These are phyloP conservation scores for Eupsilia transversa DNA, from an alignment of 2,888 invertebrate genomes.

Conservation along the genomic window DNA sequence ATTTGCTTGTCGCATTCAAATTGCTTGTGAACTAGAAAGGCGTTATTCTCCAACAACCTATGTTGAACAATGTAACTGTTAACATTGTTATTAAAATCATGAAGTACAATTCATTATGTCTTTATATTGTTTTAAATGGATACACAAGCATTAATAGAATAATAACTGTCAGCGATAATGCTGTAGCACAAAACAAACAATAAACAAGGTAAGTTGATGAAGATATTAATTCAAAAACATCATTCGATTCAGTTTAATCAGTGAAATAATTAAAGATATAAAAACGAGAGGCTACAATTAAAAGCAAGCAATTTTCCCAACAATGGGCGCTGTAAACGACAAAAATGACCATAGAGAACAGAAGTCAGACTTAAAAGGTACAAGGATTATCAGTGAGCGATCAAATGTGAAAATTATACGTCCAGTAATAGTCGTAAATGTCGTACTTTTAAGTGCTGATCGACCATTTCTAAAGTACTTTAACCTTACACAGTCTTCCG, in stretches of 20 bases:
- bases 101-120: slow-evolving; percentile 11
- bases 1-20: slow-evolving; percentile 41
- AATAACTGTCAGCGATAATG: slow-evolving; percentile 19
- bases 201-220: slow-evolving; percentile 29
- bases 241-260: background rate
- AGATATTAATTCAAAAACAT: slow-evolving; percentile 12
- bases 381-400: slow-evolving; percentile 46
- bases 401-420: slow-evolving; percentile 61
- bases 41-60: background rate
- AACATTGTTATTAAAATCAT: slow-evolving; percentile 8
- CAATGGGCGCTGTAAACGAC: slow-evolving; percentile 14
- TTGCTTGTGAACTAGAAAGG: slow-evolving; percentile 33
- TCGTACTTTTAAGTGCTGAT: slow-evolving; percentile 44
- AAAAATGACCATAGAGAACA: slow-evolving; percentile 37
- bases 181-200: slow-evolving; percentile 1
- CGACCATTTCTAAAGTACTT: slow-evolving; percentile 44
- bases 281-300: slow-evolving; percentile 22
- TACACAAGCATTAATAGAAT: slow-evolving; percentile 13
- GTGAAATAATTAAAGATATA: slow-evolving; percentile 20
- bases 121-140: slow-evolving; percentile 11
- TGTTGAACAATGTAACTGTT: background rate
- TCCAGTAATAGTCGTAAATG: slow-evolving; percentile 45
- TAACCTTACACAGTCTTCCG: slow-evolving; percentile 49
- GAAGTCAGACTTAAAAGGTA: slow-evolving; percentile 29
- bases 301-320: slow-evolving; percentile 21